Conservation (phyloP, 2,113 vertebrate species). For the Gasterosteus nipponicus region DNA sequence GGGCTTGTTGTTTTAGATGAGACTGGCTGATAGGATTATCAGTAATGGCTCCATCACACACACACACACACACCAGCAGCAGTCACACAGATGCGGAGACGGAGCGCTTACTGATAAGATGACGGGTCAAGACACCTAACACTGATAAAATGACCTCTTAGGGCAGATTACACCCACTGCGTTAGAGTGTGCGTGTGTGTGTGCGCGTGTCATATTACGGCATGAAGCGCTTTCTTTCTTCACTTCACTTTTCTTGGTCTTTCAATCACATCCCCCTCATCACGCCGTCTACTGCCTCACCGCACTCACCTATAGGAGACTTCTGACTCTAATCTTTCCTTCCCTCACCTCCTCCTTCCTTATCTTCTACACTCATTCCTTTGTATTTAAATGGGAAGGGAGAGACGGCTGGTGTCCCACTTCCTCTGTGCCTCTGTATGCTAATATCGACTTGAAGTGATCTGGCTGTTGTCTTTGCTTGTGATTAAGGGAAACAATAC, state of each 20-base stretch:
- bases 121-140: slow-evolving; percentile 63
- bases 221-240: slow-evolving; percentile 3
- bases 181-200: slow-evolving; percentile 26
- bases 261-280: not conserved
- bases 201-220: slow-evolving; percentile 41
- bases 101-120: slow-evolving; percentile 70
- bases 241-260: not conserved
- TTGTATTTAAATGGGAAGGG: not conserved
- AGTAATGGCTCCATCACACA: slow-evolving; percentile 49
- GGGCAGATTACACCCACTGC: slow-evolving; percentile 48
- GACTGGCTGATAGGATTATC: slow-evolving; percentile 67
- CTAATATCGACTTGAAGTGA: slow-evolving; percentile 57
- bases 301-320: not conserved
- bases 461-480: slow-evolving; percentile 36
- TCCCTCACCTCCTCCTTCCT: not conserved
- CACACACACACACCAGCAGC: slow-evolving; percentile 6
- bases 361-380: not conserved
- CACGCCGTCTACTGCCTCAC: rapidly evolving
- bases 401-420: not conserved
- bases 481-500: slow-evolving; percentile 50
- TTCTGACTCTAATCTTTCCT: not conserved
- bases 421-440: slow-evolving; percentile 52
- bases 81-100: slow-evolving; percentile 30
- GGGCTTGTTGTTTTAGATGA: slow-evolving; percentile 49
- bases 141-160: slow-evolving; percentile 71